phyloP scores from a whole-genome alignment of 2,797 vertebrate genomes.

The Muscicapa striata region DNA sequence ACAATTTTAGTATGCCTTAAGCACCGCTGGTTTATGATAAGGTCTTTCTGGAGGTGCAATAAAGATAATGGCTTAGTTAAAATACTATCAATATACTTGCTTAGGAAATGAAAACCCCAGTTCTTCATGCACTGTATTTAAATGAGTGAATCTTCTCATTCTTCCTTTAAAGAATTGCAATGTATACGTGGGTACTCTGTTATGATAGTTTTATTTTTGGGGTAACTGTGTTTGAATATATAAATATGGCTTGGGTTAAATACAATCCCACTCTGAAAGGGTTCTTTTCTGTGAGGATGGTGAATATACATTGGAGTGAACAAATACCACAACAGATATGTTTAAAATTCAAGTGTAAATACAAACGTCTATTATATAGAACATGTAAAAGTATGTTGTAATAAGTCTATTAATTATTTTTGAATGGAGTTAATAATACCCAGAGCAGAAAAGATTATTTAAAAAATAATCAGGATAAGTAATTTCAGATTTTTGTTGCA shows the following conservation, averaged over 20 bases:
- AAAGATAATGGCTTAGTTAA: constrained; percentile 61
- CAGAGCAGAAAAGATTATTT: not conserved
- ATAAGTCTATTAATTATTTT: not conserved
- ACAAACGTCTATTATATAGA: not conserved
- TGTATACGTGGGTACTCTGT: not conserved
- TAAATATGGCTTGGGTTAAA: not conserved
- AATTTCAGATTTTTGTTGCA: not conserved
- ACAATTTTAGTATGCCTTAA: constrained; percentile 22
- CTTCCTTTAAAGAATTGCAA: not conserved
- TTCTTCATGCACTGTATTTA: not conserved
- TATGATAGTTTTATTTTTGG: not conserved
- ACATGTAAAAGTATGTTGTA: not conserved
- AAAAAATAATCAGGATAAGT: not conserved
- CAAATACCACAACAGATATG: not conserved
- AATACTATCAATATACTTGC: constrained; percentile 21
- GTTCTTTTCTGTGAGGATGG: not conserved
- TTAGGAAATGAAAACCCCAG: constrained; percentile 7
- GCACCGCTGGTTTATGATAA: constrained; percentile 17
- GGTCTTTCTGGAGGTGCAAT: constrained; percentile 15
- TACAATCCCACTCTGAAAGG: not conserved
- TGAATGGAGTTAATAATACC: not conserved
- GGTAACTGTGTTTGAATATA: not conserved
- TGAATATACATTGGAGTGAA: not conserved
- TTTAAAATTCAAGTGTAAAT: not conserved
- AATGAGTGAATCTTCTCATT: not conserved